These are phyloP conservation scores for Hemibagrus wyckioides DNA, from an alignment of 2,113 vertebrate genomes.

Conservation along the genomic window DNA sequence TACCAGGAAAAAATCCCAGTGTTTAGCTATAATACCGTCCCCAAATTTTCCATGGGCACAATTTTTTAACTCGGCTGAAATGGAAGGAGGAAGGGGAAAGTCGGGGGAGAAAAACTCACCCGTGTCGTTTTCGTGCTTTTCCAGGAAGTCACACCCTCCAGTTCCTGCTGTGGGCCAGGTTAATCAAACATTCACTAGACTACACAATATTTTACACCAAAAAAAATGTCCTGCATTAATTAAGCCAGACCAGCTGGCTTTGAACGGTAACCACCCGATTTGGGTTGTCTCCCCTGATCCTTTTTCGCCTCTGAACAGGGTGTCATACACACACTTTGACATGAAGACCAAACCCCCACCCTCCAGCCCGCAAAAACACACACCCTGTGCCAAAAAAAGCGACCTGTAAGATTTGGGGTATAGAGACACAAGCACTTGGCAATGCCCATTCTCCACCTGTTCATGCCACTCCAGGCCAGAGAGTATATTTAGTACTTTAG, in stretches of 20 bases:
- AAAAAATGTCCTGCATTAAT: slow-evolving; percentile 78
- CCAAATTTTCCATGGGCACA: slow-evolving; percentile 57
- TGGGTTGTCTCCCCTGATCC: slow-evolving; percentile 83
- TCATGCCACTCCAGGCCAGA: slow-evolving; percentile 79
- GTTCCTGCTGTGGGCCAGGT: slow-evolving; percentile 90
- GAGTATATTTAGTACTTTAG: slow-evolving; percentile 92
- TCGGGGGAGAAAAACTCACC: slow-evolving; percentile 84
- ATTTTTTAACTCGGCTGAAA: slow-evolving; percentile 46
- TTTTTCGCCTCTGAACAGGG: slow-evolving; percentile 81
- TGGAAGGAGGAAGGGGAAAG: slow-evolving; percentile 55
- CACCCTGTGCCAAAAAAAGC: slow-evolving; percentile 68
- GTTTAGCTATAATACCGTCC: neutral
- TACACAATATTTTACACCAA: slow-evolving; percentile 62
- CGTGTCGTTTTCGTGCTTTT: slow-evolving; percentile 85
- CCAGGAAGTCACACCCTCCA: slow-evolving; percentile 93
- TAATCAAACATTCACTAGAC: slow-evolving; percentile 79
- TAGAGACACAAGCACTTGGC: slow-evolving; percentile 81
- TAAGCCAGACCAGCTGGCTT: slow-evolving; percentile 99
- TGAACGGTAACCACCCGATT: slow-evolving; percentile 91
- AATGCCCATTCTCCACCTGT: slow-evolving; percentile 82
- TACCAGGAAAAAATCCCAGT: slow-evolving; percentile 3
- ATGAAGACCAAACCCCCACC: slow-evolving; percentile 69
- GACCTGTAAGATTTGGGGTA: slow-evolving; percentile 82
- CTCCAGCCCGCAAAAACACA: slow-evolving; percentile 46
- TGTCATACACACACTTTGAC: slow-evolving; percentile 75